Percentiles rank a stretch among this genome's conserved stretches.
phyloP scores from a whole-genome alignment of 2,797 vertebrate genomes.

The Peromyscus melanophrys region DNA sequence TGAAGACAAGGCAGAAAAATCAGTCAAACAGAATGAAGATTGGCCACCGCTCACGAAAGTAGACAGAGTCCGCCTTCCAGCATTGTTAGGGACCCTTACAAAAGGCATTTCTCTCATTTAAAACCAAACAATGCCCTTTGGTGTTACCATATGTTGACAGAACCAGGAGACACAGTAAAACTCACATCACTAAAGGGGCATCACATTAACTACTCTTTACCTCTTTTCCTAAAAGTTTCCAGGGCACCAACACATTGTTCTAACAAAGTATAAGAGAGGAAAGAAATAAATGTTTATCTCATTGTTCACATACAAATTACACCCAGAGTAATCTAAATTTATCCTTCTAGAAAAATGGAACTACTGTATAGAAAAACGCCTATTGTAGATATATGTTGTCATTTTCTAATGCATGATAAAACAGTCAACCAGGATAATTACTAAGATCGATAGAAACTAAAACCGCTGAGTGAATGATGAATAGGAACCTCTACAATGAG shows the following conservation, averaged over 20 bases:
- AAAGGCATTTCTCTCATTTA: not conserved
- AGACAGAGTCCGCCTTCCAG: not conserved
- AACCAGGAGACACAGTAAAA: not conserved
- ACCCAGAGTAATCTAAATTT: not conserved
- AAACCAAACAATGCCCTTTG: conserved; percentile 14
- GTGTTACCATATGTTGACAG: not conserved
- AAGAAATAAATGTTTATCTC: not conserved
- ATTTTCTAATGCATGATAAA: not conserved
- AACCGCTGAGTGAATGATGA: not conserved
- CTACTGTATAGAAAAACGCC: not conserved
- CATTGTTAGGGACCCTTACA: not conserved
- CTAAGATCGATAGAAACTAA: not conserved
- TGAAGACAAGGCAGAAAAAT: not conserved
- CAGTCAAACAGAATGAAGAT: not conserved
- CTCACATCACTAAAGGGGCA: not conserved
- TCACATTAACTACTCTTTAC: not conserved
- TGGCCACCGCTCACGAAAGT: not conserved
- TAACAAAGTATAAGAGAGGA: not conserved
- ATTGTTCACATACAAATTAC: not conserved
- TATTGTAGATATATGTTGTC: not conserved
- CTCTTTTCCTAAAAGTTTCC: not conserved
- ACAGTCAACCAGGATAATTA: not conserved
- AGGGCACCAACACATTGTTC: not conserved
- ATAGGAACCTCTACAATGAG: not conserved
- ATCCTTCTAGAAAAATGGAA: conserved; percentile 25